Percentiles rank a stretch among this genome's conserved stretches.
Evolutionary conservation across 2,797 vertebrate species (phyloP).

Genomic region (Muscicapa striata): DNA sequence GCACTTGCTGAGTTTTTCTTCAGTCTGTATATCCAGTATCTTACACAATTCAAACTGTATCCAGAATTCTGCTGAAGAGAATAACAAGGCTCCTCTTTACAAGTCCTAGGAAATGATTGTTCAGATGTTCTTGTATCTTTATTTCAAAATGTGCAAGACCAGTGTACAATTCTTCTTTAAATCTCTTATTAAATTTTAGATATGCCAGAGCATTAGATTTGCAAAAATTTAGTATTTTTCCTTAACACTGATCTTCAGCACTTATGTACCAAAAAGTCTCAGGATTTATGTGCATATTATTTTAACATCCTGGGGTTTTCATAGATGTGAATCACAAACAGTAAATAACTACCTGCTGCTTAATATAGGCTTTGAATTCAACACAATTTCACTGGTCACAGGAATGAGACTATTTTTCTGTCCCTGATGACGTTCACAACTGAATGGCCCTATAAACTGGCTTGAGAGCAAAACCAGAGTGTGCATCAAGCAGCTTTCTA

Average conservation of each 20-base stretch:
- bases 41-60: neutral
- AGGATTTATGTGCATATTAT: neutral
- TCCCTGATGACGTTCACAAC: neutral
- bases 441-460: neutral
- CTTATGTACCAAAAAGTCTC: neutral
- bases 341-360: neutral
- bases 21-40: neutral
- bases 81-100: neutral
- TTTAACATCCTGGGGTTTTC: neutral
- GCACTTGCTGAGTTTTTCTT: neutral
- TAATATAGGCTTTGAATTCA: neutral
- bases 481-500: neutral
- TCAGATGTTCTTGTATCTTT: neutral
- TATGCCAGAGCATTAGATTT: neutral
- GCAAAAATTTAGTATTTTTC: neutral
- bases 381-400: neutral
- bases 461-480: neutral
- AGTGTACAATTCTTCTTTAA: neutral
- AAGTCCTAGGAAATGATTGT: neutral
- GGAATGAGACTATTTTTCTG: neutral
- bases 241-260: neutral
- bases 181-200: neutral
- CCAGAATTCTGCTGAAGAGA: neutral
- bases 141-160: neutral
- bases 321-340: neutral